These are phyloP conservation scores for Monodelphis domestica DNA, from an alignment of 2,797 vertebrate genomes.

Conservation along the genomic window DNA sequence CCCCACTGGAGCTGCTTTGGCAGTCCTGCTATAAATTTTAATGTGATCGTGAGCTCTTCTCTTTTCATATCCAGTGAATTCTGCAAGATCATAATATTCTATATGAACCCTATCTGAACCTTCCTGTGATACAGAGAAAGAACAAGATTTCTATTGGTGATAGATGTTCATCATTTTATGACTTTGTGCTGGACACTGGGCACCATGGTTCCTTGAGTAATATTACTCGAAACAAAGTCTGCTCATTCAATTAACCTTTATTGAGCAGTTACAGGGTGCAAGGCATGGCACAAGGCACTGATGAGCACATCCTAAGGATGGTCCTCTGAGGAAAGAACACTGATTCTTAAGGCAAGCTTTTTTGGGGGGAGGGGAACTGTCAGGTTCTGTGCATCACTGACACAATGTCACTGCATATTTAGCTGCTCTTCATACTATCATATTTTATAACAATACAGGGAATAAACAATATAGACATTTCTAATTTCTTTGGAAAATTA, in stretches of 20 bases:
- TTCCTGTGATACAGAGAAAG: slow-evolving; percentile 58
- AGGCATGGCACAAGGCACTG: slow-evolving; percentile 65
- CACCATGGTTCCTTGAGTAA: slow-evolving; percentile 68
- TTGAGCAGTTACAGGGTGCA: slow-evolving; percentile 61
- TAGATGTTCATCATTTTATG: slow-evolving; percentile 70
- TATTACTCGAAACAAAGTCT: slow-evolving; percentile 68
- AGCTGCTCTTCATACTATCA: neutral
- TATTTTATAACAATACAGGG: slow-evolving; percentile 46
- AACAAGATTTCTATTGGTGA: slow-evolving; percentile 66
- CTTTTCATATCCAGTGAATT: slow-evolving; percentile 76
- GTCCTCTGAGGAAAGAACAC: slow-evolving; percentile 66
- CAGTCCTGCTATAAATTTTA: slow-evolving; percentile 73
- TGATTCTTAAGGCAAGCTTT: slow-evolving; percentile 66
- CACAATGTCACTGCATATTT: slow-evolving; percentile 48
- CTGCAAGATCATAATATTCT: slow-evolving; percentile 79
- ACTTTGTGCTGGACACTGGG: slow-evolving; percentile 54
- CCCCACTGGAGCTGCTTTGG: slow-evolving; percentile 29
- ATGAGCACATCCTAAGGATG: slow-evolving; percentile 75
- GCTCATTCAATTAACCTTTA: slow-evolving; percentile 70
- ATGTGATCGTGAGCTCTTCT: slow-evolving; percentile 70
- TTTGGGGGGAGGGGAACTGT: slow-evolving; percentile 66
- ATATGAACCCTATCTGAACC: slow-evolving; percentile 75
- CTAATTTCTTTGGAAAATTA: slow-evolving; percentile 26
- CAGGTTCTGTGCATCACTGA: slow-evolving; percentile 61
- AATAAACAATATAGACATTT: slow-evolving; percentile 52